Evolutionary conservation across 2,113 vertebrate species (phyloP), one percentile per base, ranked within the genome.

Genomic region (Polypterus bichir): DNA sequence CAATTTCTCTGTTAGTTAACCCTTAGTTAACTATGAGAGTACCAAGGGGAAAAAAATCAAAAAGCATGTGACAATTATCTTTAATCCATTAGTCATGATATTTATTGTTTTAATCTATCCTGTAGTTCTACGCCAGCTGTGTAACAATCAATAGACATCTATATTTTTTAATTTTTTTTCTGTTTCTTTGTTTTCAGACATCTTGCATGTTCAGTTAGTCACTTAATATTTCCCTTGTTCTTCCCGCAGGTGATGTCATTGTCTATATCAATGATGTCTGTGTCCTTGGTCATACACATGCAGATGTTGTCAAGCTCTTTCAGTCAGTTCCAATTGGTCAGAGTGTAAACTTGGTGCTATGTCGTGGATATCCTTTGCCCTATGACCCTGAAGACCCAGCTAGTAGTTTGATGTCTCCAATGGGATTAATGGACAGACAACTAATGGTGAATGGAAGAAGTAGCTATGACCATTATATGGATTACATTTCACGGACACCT

Each of bases 191-290:
- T 44, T 59, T 10, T 47, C 46, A 27, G 27, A 27, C 27, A 27
- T 27, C 27, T 27, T 27, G 27, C 27, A 27, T 27, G 27, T 27
- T 27, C 27, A 27, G 27, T 27, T 27, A 77, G 60, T 77, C 76
- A 86, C 72, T 81, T 67, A 62, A 74, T 79, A 64, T 80, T 71
- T 60, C 67, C 70, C 61, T 59, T 78, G 67, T 78, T 74, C 74
- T 74, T 74, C 78, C 64, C 81, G 72, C 77, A 98, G 95, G 95
- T 76, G 95, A 98, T 74, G 95, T 98, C 78, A 93, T 98, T 71
- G 95, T 98, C 81, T 97, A 97, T 87, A 97, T 98, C 86, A 95
- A 96, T 69, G 93, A 97, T 73, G 89, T 93, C 68, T 97, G 94
- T 79, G 95, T 98, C 78, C 88, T 98, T 78, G 94, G 95, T 65